Evolutionary conservation across 2,888 invertebrate genomes (phyloP), one percentile per base, ranked within the genome.

Genomic region (Dromius quadrimaculatus): DNA sequence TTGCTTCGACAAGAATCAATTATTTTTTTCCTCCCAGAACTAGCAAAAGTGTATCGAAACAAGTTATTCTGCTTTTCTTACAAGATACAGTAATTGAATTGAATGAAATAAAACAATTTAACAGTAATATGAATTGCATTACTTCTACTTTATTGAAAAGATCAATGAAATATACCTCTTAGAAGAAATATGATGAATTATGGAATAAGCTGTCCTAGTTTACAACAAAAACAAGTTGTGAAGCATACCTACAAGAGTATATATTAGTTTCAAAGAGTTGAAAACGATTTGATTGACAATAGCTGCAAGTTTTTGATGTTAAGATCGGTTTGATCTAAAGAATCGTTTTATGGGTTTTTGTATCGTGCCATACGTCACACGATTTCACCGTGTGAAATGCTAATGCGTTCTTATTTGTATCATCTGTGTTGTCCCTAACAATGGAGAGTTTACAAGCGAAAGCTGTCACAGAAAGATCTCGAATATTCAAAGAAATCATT

Each of bases 321-420:
- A n/a, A n/a, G n/a, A n/a, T n/a, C n/a, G n/a, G n/a, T n/a, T n/a
- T n/a, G 9, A 9, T 47, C 20, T 47, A 6, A 23, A 13, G 50
- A 54, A 54, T 54, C 28, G 50, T 28, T 6, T 11, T 22, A 23
- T 22, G n/a, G 23, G 23, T 23, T 4, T 41, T 41, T 28, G 50
- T 2, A 23, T 54, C 50, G 28, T 45, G 32, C 41, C 57, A n/a
- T 57, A 59, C 57, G 59, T 68, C 68, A 59, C 59, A 59, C 68
- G 59, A 68, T 68, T 68, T 68, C 68, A 28, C 68, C 66, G 66
- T 66, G 66, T 66, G 66, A 68, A 68, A 68, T 68, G 68, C 59
- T 59, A 68, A 68, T 68, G 68, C 45, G 68, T 68, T 68, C 68
- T 68, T 68, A 68, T 68, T 68, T 68, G 68, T 68, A 68, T 68